These are phyloP conservation scores for Geodia barretti DNA, from an alignment of 37 sponge, comb jelly and placozoan genomes.

Conservation along the genomic window DNA sequence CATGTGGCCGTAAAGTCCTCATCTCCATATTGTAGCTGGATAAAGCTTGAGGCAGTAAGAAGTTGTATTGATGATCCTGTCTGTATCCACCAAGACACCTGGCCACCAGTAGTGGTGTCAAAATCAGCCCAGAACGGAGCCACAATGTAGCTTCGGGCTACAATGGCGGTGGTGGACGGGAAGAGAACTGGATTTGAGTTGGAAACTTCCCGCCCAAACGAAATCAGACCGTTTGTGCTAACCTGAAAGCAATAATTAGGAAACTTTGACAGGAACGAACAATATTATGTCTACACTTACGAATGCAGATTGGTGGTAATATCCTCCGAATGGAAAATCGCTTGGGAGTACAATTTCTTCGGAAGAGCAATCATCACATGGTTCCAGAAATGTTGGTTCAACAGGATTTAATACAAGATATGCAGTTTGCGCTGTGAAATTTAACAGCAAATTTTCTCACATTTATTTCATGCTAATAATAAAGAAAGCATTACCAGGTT, in stretches of 20 bases:
- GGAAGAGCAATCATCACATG: background rate
- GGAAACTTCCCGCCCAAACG: background rate
- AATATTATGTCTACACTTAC: background rate
- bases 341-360: background rate
- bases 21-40: background rate
- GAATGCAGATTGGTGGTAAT: background rate
- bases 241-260: background rate
- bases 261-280: no score
- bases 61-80: background rate
- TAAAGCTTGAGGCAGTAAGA: background rate
- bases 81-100: constrained; percentile 8
- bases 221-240: background rate
- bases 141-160: constrained; percentile 8
- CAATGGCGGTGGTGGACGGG: background rate
- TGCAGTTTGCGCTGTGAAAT: background rate
- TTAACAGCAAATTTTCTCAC: no score
- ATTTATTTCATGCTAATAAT: no score
- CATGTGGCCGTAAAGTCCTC: background rate
- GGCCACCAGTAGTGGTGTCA: constrained; percentile 7
- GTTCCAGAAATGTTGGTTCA: background rate
- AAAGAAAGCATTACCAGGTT: background rate
- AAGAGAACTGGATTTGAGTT: background rate
- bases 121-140: constrained; percentile 36
- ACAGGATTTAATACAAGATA: background rate
- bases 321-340: background rate